These are phyloP conservation scores for Sericinus montela DNA, from an alignment of 2,888 invertebrate genomes.

Conservation along the genomic window DNA sequence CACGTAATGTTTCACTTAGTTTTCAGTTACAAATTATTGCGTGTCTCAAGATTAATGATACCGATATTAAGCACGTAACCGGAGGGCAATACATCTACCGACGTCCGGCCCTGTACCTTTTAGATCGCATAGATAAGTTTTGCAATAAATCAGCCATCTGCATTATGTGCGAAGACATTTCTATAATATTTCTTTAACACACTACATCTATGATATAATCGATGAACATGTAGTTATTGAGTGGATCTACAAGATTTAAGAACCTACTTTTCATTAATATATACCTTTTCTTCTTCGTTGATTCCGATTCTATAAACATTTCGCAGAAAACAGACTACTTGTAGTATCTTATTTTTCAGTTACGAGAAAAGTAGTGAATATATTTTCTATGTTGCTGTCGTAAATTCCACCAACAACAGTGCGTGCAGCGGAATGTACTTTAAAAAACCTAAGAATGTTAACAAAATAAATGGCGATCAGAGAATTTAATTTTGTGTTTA, in stretches of 20 bases:
- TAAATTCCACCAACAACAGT: too few species aligned
- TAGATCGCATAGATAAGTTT: constrained; percentile 48
- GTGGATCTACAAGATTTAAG: constrained; percentile 2
- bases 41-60: constrained; percentile 56
- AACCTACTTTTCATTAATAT: not conserved
- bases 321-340: too few species aligned
- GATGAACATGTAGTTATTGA: constrained; percentile 3
- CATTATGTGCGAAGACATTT: constrained; percentile 22
- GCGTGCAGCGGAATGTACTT: too few species aligned
- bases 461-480: too few species aligned
- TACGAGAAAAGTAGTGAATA: too few species aligned
- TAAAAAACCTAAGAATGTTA: too few species aligned
- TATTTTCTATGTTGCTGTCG: too few species aligned
- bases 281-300: too few species aligned
- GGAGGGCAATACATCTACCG: constrained; percentile 53
- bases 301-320: too few species aligned
- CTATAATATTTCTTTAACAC: constrained; percentile 21
- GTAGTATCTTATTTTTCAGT: too few species aligned
- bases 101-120: constrained; percentile 39
- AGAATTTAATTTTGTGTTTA: too few species aligned
- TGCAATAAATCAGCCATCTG: constrained; percentile 31
- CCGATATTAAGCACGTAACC: constrained; percentile 45
- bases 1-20: constrained; percentile 48
- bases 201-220: constrained; percentile 9
- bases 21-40: constrained; percentile 61